Evolutionary conservation across 2,113 vertebrate genomes (phyloP), one percentile per base, ranked within the genome.

Genomic region (Mormyrus iriodes): DNA sequence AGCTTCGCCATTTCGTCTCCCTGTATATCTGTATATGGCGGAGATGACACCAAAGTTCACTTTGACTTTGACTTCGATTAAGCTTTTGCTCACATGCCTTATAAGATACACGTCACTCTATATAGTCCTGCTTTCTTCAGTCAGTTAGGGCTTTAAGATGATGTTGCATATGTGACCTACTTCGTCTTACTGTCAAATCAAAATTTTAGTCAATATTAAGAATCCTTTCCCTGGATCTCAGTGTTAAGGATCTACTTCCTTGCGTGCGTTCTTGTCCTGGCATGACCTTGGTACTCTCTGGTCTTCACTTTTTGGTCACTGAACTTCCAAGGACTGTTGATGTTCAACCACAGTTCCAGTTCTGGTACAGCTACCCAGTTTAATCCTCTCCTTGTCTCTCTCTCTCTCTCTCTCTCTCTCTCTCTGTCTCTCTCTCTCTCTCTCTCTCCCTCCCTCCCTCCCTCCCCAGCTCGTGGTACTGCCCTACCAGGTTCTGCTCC

Each of bases 401-500:
- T 58, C 58, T 65, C 24, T 27, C 58, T 27, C 58, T 27, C 2
- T 61, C 6, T 0, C 10, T 52, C 49, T 15, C 2, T 53, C 27
- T 53, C 31, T 6, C 9, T 5, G n/a, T 27, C 24, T 46, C 21
- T 24, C 44, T 21, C 42, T 10, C 1, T 79, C 73, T 13, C 73
- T 79, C 2, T 12, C n/a, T 69, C 65, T 69, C 4, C 51, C 35
- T 12, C 17, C 24, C 6, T 87, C 2, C 6, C 3, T 39, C n/a
- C 6, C 42, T 49, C 13, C 46, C 19, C 87, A 99, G 98, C 92
- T 99, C 93, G 98, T 99, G 94, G 98, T 99, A 93, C 94, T 99
- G 93, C 98, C 98, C 3, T 99, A 99, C 94, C 98, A 99, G 92
- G 97, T 97, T 92, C 92, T 99, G 89, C 95, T 99, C 88, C 98